phyloP scores from a whole-genome alignment of 1,140 invertebrate species.

The Neodiprion pinetum region DNA sequence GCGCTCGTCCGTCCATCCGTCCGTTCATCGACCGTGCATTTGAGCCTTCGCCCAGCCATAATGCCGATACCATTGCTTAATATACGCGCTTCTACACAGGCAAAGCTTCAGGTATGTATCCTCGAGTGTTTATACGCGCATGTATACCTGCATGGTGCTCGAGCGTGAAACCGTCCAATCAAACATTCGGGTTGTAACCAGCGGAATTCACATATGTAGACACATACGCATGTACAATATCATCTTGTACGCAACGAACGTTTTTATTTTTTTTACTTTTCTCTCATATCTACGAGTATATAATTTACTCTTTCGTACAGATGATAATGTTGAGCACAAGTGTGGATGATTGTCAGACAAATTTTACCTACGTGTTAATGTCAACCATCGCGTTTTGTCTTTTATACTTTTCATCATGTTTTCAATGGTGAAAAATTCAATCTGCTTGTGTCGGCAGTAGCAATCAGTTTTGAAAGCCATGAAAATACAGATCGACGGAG shows the following conservation, averaged over 20 bases:
- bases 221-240: neutral
- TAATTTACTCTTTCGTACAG: no score
- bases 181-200: neutral
- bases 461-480: no score
- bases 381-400: no score
- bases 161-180: constrained; percentile 25
- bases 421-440: no score
- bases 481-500: no score
- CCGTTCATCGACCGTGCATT: constrained; percentile 39
- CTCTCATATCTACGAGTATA: no score
- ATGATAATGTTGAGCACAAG: no score
- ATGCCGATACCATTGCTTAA: constrained; percentile 7
- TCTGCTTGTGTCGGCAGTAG: no score
- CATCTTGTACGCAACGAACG: neutral
- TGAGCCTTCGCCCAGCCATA: constrained; percentile 10
- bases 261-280: neutral
- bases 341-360: no score
- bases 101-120: neutral
- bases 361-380: no score
- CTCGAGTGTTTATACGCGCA: neutral
- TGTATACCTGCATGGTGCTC: neutral
- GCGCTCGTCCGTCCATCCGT: constrained; percentile 39
- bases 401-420: no score
- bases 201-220: neutral
- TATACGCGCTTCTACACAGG: neutral